phyloP scores from a whole-genome alignment of 2,113 vertebrate species.

The Prunella himalayana region DNA sequence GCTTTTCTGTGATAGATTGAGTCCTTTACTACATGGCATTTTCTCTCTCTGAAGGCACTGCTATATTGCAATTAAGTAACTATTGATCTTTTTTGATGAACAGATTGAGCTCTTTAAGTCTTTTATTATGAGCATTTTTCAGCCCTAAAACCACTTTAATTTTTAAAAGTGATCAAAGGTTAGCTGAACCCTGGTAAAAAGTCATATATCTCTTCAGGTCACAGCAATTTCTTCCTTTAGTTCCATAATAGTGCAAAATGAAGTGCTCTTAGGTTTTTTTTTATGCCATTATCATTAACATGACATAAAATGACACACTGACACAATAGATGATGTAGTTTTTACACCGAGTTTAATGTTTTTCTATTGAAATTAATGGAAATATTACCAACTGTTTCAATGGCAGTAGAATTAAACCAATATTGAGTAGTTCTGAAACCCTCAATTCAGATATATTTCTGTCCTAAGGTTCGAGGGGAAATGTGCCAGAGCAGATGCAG shows the following conservation, averaged over 20 bases:
- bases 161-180: constrained; percentile 30
- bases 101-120: constrained; percentile 13
- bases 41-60: neutral
- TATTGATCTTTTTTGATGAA: constrained; percentile 44
- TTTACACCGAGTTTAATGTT: neutral
- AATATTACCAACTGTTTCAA: neutral
- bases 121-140: constrained; percentile 31
- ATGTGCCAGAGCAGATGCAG: neutral
- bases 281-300: neutral
- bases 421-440: neutral
- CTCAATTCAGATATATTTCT: neutral
- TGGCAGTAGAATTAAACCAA: neutral
- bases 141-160: neutral
- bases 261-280: neutral
- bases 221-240: neutral
- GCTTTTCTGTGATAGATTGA: neutral
- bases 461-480: neutral
- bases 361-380: neutral
- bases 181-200: neutral
- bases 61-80: neutral
- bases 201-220: neutral
- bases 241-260: neutral
- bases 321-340: neutral
- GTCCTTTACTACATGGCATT: neutral
- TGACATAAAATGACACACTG: neutral